These are phyloP conservation scores for Diorhabda sublineata DNA, from an alignment of 1,140 invertebrate species.

Conservation along the genomic window DNA sequence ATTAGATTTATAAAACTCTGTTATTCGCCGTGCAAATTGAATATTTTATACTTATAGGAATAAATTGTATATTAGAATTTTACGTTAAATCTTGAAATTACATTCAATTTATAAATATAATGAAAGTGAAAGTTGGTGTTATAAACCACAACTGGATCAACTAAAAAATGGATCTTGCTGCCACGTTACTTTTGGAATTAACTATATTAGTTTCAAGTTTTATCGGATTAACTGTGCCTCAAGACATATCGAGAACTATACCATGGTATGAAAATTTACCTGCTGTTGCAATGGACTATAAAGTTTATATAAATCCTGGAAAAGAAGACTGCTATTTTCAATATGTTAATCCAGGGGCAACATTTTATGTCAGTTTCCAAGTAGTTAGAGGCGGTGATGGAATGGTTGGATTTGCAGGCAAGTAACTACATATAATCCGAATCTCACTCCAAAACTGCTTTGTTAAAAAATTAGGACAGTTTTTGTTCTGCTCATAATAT, in stretches of 20 bases:
- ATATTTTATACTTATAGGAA: too few species aligned
- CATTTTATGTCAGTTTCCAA: constrained; percentile 90
- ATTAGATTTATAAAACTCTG: too few species aligned
- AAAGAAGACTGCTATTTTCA: constrained; percentile 95
- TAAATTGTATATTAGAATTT: too few species aligned
- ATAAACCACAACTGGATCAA: neutral
- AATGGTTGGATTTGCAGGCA: constrained; percentile 82
- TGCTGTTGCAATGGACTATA: constrained; percentile 91
- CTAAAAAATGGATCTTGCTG: neutral
- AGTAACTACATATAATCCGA: neutral
- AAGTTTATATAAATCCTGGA: constrained; percentile 87
- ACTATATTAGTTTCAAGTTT: constrained; percentile 5
- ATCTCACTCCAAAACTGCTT: too few species aligned
- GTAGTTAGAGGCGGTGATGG: constrained; percentile 86
- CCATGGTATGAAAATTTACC: constrained; percentile 79
- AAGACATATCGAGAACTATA: constrained; percentile 26
- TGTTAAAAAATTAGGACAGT: too few species aligned
- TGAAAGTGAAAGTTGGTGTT: constrained; percentile 8
- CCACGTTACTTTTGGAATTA: constrained; percentile 8
- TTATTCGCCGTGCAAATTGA: too few species aligned
- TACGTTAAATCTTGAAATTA: too few species aligned
- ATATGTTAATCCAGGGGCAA: constrained; percentile 86
- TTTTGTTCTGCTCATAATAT: too few species aligned
- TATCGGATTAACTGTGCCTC: neutral
- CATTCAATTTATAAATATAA: neutral